Conservation (phyloP, 2,113 vertebrate species). For the Hippocampus barbouri region DNA sequence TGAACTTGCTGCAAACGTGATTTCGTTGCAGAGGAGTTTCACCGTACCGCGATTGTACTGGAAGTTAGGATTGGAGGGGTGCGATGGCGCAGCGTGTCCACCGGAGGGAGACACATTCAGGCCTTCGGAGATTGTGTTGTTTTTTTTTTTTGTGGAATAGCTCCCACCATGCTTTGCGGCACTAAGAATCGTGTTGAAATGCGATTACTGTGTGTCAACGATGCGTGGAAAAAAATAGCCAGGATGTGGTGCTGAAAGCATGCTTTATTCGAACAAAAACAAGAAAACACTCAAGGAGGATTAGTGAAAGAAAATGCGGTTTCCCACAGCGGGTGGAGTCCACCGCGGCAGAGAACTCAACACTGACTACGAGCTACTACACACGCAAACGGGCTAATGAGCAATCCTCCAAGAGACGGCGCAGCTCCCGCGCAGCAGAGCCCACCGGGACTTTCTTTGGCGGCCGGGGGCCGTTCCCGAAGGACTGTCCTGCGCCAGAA, state of each 20-base stretch:
- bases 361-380: constrained; percentile 77
- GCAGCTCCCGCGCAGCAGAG: constrained; percentile 82
- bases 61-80: no score
- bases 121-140: no score
- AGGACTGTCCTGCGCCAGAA: constrained; percentile 77
- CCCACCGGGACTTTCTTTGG: constrained; percentile 63
- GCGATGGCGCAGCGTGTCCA: no score
- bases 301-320: constrained; percentile 44
- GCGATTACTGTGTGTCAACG: no score
- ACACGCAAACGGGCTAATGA: constrained; percentile 66
- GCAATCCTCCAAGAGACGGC: constrained; percentile 83
- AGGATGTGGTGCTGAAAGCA: constrained; percentile 87
- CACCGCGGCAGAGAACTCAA: constrained; percentile 78
- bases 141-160: no score
- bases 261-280: constrained; percentile 95
- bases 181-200: no score
- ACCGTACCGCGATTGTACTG: no score
- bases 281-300: constrained; percentile 88
- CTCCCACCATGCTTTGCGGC: no score
- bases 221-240: no score
- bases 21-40: no score
- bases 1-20: no score
- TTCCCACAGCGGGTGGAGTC: constrained; percentile 70
- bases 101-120: no score
- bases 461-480: constrained; percentile 80